These are phyloP conservation scores for Phyllostomus discolor DNA, from an alignment of 2,113 vertebrate species.

Conservation along the genomic window DNA sequence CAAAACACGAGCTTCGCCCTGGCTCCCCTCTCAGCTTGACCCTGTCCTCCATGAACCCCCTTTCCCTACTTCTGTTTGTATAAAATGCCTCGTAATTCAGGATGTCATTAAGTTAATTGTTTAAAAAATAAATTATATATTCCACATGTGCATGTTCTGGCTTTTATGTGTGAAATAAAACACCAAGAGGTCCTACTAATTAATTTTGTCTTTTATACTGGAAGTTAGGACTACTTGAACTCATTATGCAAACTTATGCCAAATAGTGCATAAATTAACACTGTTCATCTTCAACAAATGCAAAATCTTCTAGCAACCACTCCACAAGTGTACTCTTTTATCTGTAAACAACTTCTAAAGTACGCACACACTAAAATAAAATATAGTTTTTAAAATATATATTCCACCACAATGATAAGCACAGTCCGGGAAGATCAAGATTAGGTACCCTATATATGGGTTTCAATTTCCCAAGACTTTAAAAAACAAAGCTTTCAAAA, in stretches of 20 bases:
- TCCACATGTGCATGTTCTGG: background rate
- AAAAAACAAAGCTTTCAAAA: background rate
- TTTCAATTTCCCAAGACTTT: background rate
- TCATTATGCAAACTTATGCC: constrained; percentile 56
- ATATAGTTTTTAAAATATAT: background rate
- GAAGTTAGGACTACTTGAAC: constrained; percentile 15
- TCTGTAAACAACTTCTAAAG: background rate
- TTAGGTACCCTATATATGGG: background rate
- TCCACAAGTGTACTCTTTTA: background rate
- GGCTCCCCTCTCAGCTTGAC: background rate
- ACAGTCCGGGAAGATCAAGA: background rate
- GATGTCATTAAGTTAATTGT: background rate
- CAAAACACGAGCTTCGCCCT: background rate
- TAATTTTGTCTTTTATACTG: constrained; percentile 45
- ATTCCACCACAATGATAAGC: background rate
- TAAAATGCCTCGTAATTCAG: background rate
- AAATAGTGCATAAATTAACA: constrained; percentile 46
- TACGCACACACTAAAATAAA: background rate
- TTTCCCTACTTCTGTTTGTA: background rate
- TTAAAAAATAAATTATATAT: background rate
- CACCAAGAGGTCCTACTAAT: constrained; percentile 46
- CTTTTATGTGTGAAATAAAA: constrained; percentile 59
- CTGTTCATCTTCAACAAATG: background rate
- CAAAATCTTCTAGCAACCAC: background rate
- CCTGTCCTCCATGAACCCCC: background rate